phyloP scores from a whole-genome alignment of 2,888 invertebrate species.

The Leptarthrus brevirostris region DNA sequence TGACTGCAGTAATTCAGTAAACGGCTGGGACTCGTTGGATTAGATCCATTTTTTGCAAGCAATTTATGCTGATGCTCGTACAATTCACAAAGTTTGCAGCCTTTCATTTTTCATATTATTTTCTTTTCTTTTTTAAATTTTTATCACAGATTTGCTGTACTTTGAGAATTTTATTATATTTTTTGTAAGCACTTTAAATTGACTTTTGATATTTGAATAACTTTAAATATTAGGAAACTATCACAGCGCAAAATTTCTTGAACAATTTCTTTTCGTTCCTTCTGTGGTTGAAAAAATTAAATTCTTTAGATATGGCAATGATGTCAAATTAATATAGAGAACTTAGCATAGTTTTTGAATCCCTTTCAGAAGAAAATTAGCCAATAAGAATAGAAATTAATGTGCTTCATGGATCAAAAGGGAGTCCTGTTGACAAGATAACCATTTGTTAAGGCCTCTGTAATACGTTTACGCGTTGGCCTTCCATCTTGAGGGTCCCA shows the following conservation, averaged over 20 bases:
- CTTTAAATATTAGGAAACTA: background rate
- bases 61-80: slow-evolving; percentile 53
- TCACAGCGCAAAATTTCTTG: slow-evolving; percentile 22
- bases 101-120: slow-evolving; percentile 54
- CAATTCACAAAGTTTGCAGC: slow-evolving; percentile 57
- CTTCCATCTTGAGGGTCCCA: too few species aligned
- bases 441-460: too few species aligned
- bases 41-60: slow-evolving; percentile 23
- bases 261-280: background rate
- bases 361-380: too few species aligned
- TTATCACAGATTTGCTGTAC: slow-evolving; percentile 45
- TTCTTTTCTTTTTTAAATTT: slow-evolving; percentile 26
- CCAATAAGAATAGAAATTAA: too few species aligned
- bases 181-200: slow-evolving; percentile 30
- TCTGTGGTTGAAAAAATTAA: slow-evolving; percentile 5
- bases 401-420: too few species aligned
- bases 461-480: too few species aligned
- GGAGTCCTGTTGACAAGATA: too few species aligned
- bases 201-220: slow-evolving; percentile 27
- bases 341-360: too few species aligned
- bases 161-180: background rate
- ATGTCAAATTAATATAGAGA: too few species aligned
- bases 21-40: slow-evolving; percentile 11
- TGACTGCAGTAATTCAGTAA: slow-evolving; percentile 47
- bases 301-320: slow-evolving; percentile 23